Base-by-base conservation (phyloP, 2,797 vertebrate genomes). In the Erethizon dorsatum region DNA sequence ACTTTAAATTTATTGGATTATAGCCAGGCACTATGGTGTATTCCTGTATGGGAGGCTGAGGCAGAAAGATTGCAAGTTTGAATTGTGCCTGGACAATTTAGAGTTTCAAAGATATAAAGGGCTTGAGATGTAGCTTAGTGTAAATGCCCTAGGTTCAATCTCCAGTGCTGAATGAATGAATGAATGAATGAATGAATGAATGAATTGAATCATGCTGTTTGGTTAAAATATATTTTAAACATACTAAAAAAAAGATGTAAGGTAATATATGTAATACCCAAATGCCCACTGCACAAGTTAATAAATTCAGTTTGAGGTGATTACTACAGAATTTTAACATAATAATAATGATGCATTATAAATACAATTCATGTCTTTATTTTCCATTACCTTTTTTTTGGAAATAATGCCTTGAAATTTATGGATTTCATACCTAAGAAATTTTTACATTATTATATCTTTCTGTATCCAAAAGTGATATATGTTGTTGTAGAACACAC, bases 221-320 rank as follows among this genome's bases (percentile, higher is more conserved):
- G 84, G 4, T 88, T 95, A 87, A 92, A 92, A 57, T 97, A 87
- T 93, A 83, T 96, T 96, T 96, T 45, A 67, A 94, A 71, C 47
- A 71, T 65, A 54, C 6, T 13, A 31, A 61, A 77, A 73, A 79
- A 91, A 96, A 61, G 56, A 31, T 86, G 28, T 50, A 92, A 61
- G 71, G 71, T 86, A 47, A 88, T 83, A 87, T 26, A 94, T 89
- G 10, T 52, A 84, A 18, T 92, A 69, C 11, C 7, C 2, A 37
- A 59, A 77, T 83, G 9, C 33, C 73, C 54, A 54, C 56, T 91
- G 47, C 33, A 31, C 13, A 84, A 10, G 33, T 88, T 91, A 95
- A 78, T 86, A 95, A 47, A 65, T 94, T 85, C 15, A 90, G 61
- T 96, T 88, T 95, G 22, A 28, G 31, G 50, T 83, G 86, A 37